Conservation (phyloP, 2,113 vertebrate genomes). For the Gopherus evgoodei region DNA sequence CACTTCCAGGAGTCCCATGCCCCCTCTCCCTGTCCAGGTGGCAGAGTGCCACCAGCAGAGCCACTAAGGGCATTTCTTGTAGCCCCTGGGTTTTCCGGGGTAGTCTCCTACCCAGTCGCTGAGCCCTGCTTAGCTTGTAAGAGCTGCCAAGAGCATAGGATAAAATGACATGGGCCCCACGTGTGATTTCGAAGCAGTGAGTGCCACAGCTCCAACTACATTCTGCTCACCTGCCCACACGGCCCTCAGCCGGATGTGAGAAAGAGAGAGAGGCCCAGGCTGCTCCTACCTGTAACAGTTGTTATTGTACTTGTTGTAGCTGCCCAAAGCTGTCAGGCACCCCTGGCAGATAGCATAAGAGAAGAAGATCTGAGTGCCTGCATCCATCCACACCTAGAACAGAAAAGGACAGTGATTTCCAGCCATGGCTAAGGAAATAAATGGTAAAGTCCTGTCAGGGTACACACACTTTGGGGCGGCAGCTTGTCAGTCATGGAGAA, state of each 20-base stretch:
- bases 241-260: not conserved
- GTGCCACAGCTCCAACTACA: not conserved
- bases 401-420: conserved; percentile 19
- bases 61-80: not conserved
- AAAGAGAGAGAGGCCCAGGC: rapidly evolving
- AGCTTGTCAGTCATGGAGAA: not conserved
- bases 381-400: conserved; percentile 90
- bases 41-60: not conserved
- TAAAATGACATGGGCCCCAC: not conserved
- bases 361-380: conserved; percentile 91
- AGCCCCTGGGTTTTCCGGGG: not conserved
- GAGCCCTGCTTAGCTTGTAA: not conserved
- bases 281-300: conserved; percentile 90
- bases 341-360: conserved; percentile 91
- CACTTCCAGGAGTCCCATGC: not conserved
- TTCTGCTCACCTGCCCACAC: not conserved
- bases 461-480: not conserved
- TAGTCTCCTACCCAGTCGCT: not conserved
- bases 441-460: not conserved
- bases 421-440: not conserved
- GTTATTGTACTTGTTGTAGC: conserved; percentile 95
- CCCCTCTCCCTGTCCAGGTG: not conserved
- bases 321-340: conserved; percentile 90
- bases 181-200: not conserved
- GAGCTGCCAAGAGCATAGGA: rapidly evolving